A percentile compares a stretch with the other conserved stretches of the same genome.
phyloP scores from a whole-genome alignment of 1,140 invertebrate genomes.

The Stegodyphus dumicola region DNA sequence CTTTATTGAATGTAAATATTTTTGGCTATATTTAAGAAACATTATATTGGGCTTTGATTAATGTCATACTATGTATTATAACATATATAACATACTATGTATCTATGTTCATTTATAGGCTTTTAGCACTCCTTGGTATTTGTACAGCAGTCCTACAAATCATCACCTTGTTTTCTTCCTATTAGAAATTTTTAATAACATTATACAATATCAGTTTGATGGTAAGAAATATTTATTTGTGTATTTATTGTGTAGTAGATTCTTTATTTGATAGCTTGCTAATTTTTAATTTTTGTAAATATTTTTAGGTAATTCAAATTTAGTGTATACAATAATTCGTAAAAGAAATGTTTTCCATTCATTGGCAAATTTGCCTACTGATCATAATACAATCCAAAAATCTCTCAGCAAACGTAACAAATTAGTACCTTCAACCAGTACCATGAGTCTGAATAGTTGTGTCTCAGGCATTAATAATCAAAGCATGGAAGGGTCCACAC shows the following conservation, averaged over 20 bases:
- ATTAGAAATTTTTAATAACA: conserved; percentile 99
- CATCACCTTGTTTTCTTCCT: conserved; percentile 99
- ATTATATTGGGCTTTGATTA: no score
- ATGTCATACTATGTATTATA: no score
- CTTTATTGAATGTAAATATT: no score
- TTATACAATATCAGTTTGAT: conserved; percentile 99
- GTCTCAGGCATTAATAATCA: conserved; percentile 59
- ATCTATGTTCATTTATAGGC: conserved; percentile 71
- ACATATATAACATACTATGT: no score
- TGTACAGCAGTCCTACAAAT: conserved; percentile 95
- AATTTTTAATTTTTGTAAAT: conserved; percentile 1
- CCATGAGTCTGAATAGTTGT: conserved; percentile 50
- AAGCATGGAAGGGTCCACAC: conserved; percentile 85
- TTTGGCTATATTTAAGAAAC: no score
- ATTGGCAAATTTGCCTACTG: conserved; percentile 93
- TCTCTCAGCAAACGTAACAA: conserved; percentile 78
- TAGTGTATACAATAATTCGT: conserved; percentile 98
- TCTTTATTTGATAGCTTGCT: conserved; percentile 2
- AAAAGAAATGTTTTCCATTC: conserved; percentile 98
- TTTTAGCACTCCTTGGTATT: conserved; percentile 98
- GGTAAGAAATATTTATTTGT: conserved; percentile 73
- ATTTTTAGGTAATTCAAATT: conserved; percentile 88
- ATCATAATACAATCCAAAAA: conserved; percentile 88
- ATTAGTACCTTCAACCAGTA: conserved; percentile 57
- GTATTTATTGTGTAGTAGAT: neutral